phyloP scores from a whole-genome alignment of 2,797 vertebrate species.

The Melopsittacus undulatus region DNA sequence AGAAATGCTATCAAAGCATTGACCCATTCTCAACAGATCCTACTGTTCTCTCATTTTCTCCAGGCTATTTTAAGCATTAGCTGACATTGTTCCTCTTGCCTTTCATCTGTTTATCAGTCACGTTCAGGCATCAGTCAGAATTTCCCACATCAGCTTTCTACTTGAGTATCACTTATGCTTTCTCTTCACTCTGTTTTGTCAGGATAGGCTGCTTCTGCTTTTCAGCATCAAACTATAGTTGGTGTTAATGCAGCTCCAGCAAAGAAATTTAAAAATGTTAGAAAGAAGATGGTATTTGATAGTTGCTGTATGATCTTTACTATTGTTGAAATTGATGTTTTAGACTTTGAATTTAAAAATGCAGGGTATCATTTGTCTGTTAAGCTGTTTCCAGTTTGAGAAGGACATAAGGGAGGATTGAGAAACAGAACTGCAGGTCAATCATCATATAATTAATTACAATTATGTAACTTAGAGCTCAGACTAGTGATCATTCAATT shows the following conservation, averaged over 20 bases:
- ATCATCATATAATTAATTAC: slow-evolving; percentile 71
- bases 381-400: background rate
- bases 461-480: slow-evolving; percentile 51
- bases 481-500: slow-evolving; percentile 64
- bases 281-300: background rate
- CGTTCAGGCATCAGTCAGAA: slow-evolving; percentile 61
- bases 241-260: slow-evolving; percentile 7
- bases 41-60: slow-evolving; percentile 62
- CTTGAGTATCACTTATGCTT: background rate
- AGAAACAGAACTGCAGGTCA: slow-evolving; percentile 50
- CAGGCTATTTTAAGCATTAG: slow-evolving; percentile 54
- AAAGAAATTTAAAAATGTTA: background rate
- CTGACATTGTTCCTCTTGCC: slow-evolving; percentile 54
- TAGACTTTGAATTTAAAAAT: background rate
- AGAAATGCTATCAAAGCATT: slow-evolving; percentile 59
- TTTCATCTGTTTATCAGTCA: slow-evolving; percentile 64
- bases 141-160: slow-evolving; percentile 47
- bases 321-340: background rate
- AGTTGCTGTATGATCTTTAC: background rate
- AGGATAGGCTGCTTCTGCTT: background rate
- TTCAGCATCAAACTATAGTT: background rate
- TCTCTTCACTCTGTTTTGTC: background rate
- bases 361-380: background rate
- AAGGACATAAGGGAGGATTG: slow-evolving; percentile 49
- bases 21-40: slow-evolving; percentile 50